A percentile compares a stretch with the other conserved stretches of the same genome.
Conservation (phyloP, 30 jellyfish, hydroid and myxozoan species). For the Hydra vulgaris region DNA sequence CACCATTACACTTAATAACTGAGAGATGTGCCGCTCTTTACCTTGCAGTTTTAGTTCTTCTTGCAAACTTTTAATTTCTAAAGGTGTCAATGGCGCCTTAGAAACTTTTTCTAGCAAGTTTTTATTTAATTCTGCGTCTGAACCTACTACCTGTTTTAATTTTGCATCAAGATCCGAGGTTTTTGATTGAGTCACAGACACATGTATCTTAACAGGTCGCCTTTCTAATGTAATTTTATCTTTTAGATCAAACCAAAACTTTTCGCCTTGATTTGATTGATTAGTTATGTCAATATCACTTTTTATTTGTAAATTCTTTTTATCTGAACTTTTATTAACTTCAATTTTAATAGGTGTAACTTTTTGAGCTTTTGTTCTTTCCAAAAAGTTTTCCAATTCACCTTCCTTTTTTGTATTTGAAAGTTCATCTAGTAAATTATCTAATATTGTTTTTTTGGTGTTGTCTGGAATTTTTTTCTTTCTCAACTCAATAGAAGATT, state of each 20-base stretch:
- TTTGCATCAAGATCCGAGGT: neutral
- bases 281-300: neutral
- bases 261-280: conserved; percentile 6
- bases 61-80: conserved; percentile 1
- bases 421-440: neutral
- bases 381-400: neutral
- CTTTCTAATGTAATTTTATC: neutral
- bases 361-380: neutral
- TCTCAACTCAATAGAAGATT: neutral
- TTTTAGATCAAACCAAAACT: conserved; percentile 19
- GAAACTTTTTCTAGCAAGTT: neutral
- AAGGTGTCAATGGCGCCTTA: neutral
- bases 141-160: neutral
- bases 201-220: neutral
- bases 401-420: neutral
- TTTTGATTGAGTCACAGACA: neutral
- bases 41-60: neutral
- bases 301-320: neutral
- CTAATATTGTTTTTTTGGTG: neutral
- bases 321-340: neutral
- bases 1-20: conserved; percentile 17
- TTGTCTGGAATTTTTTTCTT: neutral
- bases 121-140: neutral
- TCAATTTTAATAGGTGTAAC: neutral
- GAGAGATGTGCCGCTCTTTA: conserved; percentile 4